These are phyloP conservation scores for Pteronotus mesoamericanus DNA, from an alignment of 2,797 vertebrate genomes.

Conservation along the genomic window DNA sequence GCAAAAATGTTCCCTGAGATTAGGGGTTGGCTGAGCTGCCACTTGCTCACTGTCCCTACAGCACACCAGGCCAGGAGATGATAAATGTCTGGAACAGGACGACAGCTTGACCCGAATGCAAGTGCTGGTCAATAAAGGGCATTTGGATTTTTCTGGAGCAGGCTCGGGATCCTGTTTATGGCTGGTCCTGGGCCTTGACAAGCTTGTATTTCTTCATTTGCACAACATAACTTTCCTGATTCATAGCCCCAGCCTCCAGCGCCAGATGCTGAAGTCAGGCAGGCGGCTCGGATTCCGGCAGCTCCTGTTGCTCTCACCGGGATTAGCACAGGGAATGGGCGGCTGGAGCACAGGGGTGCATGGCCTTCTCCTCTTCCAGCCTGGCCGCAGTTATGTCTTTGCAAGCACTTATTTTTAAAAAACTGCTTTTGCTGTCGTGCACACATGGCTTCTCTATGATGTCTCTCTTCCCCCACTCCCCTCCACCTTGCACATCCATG, in stretches of 20 bases:
- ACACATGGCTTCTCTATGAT: not conserved
- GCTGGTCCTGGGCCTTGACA: slow-evolving; percentile 41
- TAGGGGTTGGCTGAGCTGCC: not conserved
- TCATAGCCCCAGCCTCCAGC: slow-evolving; percentile 34
- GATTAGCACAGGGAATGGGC: slow-evolving; percentile 79
- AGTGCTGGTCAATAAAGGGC: not conserved
- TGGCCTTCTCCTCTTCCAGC: slow-evolving; percentile 73
- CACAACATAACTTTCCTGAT: slow-evolving; percentile 58
- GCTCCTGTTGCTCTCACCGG: slow-evolving; percentile 81
- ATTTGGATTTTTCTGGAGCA: not conserved
- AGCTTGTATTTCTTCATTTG: slow-evolving; percentile 56
- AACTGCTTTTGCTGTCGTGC: slow-evolving; percentile 37
- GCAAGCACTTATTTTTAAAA: slow-evolving; percentile 70
- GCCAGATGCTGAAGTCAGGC: slow-evolving; percentile 83
- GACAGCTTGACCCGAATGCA: not conserved
- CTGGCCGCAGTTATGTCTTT: slow-evolving; percentile 60
- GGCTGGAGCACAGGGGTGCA: not conserved
- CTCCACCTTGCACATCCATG: not conserved
- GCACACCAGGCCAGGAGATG: not conserved
- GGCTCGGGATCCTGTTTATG: not conserved
- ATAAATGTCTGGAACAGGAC: not conserved
- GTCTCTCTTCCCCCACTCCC: not conserved
- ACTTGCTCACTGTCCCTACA: not conserved
- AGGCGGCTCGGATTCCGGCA: slow-evolving; percentile 65
- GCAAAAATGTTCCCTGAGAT: not conserved